phyloP scores from a whole-genome alignment of 2,888 invertebrate species.

The Chromoteleia sp. region DNA sequence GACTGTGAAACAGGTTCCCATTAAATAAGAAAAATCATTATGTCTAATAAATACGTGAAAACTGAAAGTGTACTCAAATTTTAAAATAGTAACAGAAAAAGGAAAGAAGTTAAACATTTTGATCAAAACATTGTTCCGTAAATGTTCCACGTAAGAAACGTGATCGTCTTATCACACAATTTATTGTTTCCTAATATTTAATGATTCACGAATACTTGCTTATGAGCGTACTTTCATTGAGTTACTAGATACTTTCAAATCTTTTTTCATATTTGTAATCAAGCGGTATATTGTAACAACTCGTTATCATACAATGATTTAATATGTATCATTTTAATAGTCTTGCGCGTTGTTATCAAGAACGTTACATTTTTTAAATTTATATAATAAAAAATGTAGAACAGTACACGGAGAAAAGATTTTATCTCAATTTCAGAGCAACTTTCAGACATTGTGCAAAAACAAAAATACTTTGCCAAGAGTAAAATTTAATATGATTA shows the following conservation, averaged over 20 bases:
- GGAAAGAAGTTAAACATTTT: no score
- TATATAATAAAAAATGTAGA: no score
- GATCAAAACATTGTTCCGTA: slow-evolving; percentile 19
- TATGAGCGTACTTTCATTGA: slow-evolving; percentile 35
- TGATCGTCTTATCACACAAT: slow-evolving; percentile 41
- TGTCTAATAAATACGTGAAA: slow-evolving; percentile 34
- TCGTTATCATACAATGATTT: not conserved
- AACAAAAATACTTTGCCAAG: no score
- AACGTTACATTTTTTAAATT: no score
- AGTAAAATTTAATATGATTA: no score
- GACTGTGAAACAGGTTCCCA: slow-evolving; percentile 51
- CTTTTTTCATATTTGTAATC: not conserved
- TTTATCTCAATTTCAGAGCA: no score
- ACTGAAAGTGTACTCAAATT: slow-evolving; percentile 36
- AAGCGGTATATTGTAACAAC: not conserved
- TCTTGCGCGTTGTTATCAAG: no score
- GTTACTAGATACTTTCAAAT: slow-evolving; percentile 44
- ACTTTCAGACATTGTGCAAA: no score
- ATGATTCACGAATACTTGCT: slow-evolving; percentile 40
- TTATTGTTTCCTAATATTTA: slow-evolving; percentile 42
- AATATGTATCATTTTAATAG: no score
- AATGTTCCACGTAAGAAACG: slow-evolving; percentile 28
- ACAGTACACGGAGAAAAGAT: no score
- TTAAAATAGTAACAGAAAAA: no score
- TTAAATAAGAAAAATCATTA: slow-evolving; percentile 44